Conservation (phyloP, 2,113 vertebrate genomes). For the Cricetomys ansorgei region DNA sequence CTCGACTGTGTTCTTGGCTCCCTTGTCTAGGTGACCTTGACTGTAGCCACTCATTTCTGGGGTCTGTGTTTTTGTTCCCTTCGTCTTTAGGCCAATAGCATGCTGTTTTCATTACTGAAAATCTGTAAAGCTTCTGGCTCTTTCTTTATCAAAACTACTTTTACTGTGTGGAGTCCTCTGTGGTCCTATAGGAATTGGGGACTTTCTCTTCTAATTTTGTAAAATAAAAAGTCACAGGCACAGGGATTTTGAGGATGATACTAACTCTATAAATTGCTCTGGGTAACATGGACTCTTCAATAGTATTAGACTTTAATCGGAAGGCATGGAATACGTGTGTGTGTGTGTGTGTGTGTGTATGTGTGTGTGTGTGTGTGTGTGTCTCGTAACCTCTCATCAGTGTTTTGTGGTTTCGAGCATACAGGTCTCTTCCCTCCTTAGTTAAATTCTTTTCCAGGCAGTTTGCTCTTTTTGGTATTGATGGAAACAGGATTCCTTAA, state of each 20-base stretch:
- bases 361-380: not conserved
- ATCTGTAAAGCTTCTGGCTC: not conserved
- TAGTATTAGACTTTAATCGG: not conserved
- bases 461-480: not conserved
- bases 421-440: not conserved
- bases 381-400: not conserved
- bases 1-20: not conserved
- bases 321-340: no score
- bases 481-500: not conserved
- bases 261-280: not conserved
- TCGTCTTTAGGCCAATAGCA: not conserved
- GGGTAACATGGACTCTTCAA: not conserved
- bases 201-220: not conserved
- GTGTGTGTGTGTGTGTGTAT: no score
- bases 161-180: not conserved
- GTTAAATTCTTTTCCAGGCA: not conserved
- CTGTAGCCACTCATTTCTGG: not conserved
- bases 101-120: not conserved
- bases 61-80: not conserved
- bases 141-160: not conserved
- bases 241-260: not conserved
- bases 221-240: not conserved
- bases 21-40: not conserved
- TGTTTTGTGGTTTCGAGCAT: not conserved
- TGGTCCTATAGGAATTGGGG: not conserved